These are phyloP conservation scores for Ceratina calcarata DNA, from an alignment of 1,140 invertebrate species.

Conservation along the genomic window DNA sequence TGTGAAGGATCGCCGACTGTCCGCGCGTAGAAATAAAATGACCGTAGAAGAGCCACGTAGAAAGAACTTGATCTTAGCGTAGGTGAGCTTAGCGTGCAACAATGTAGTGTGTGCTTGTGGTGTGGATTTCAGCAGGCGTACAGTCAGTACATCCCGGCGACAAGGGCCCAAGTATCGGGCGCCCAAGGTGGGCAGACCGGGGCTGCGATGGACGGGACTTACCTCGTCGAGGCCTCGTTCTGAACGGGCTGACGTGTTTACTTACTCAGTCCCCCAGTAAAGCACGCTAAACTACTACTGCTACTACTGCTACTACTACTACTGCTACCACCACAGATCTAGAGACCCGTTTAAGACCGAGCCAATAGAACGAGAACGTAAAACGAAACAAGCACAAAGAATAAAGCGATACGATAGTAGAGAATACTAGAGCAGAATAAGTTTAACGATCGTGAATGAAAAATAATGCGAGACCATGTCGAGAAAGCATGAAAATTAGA, in stretches of 20 bases:
- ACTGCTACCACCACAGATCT: too few species aligned
- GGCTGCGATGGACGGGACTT: constrained; percentile 89
- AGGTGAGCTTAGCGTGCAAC: constrained; percentile 77
- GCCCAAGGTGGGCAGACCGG: constrained; percentile 89
- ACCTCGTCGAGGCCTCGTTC: constrained; percentile 91
- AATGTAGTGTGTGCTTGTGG: constrained; percentile 81
- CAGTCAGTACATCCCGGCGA: constrained; percentile 91
- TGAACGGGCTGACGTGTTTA: constrained; percentile 73
- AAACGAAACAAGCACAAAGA: neutral
- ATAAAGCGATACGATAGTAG: neutral
- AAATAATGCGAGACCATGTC: neutral
- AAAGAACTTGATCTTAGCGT: constrained; percentile 64
- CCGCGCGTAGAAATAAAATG: neutral
- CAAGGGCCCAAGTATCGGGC: constrained; percentile 82
- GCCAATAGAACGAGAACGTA: constrained; percentile 6
- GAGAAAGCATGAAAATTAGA: constrained; percentile 8
- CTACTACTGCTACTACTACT: neutral
- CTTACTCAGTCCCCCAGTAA: constrained; percentile 22
- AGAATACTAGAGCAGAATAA: constrained; percentile 13
- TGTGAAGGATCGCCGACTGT: neutral
- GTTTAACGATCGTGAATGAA: neutral
- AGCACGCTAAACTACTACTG: constrained; percentile 8
- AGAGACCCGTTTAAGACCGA: neutral
- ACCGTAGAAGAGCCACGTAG: constrained; percentile 24
- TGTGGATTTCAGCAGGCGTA: constrained; percentile 87